Conservation (phyloP, 2,797 vertebrate genomes). For the Pseudochirops corinnae region DNA sequence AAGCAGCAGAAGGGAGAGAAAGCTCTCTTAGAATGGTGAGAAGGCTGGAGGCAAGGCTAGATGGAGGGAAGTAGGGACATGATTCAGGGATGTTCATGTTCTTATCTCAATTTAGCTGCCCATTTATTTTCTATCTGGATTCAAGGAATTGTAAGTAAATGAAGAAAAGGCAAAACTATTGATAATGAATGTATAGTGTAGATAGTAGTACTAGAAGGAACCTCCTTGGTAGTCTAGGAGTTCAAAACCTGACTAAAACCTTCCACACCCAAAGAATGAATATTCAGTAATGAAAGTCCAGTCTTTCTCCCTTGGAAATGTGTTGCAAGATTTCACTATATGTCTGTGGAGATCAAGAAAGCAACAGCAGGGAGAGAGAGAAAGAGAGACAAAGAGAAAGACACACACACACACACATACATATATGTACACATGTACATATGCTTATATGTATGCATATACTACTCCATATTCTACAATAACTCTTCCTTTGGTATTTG, state of each 20-base stretch:
- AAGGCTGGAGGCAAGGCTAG: background rate
- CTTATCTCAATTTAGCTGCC: background rate
- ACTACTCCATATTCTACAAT: background rate
- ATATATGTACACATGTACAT: too few species aligned
- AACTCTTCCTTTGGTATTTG: background rate
- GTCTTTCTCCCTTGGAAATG: background rate
- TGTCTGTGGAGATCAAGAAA: background rate
- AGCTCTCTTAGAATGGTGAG: background rate
- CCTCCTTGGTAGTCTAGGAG: background rate
- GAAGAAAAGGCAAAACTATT: background rate
- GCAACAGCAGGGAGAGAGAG: background rate
- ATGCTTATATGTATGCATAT: too few species aligned
- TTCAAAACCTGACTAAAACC: background rate
- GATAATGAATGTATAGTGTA: background rate
- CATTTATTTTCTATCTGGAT: conserved; percentile 3
- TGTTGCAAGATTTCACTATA: background rate
- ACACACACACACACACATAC: background rate
- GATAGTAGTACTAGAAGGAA: background rate
- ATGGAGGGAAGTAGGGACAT: background rate
- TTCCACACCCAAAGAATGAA: background rate
- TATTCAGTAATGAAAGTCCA: background rate
- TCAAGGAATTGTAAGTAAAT: background rate
- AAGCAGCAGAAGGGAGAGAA: background rate
- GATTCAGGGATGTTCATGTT: background rate
- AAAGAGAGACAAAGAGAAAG: background rate